phyloP scores from a whole-genome alignment of 2,888 invertebrate species.

The Clanis bilineata region DNA sequence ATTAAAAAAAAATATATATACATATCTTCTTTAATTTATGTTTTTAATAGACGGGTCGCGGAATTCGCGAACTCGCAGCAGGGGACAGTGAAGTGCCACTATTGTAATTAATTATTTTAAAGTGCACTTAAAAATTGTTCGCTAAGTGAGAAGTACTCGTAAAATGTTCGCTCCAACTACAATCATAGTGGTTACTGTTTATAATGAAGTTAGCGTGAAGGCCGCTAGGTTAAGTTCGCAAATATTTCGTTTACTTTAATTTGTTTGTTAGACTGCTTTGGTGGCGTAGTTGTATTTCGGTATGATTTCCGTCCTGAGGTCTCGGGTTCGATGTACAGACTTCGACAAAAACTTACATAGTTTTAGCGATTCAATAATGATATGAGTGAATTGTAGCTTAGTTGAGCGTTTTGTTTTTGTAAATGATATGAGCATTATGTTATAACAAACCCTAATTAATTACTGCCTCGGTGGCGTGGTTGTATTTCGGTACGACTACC shows the following conservation, averaged over 20 bases:
- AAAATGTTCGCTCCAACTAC: slow-evolving; percentile 21
- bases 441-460: too few species aligned
- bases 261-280: not conserved
- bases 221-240: slow-evolving; percentile 46
- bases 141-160: slow-evolving; percentile 22
- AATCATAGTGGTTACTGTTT: slow-evolving; percentile 29
- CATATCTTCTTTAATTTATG: not conserved
- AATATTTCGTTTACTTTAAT: slow-evolving; percentile 40
- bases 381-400: too few species aligned
- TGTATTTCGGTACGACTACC: too few species aligned
- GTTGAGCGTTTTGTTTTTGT: too few species aligned
- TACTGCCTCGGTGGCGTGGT: too few species aligned
- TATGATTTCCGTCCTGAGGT: too few species aligned
- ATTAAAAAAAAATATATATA: not conserved
- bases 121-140: slow-evolving; percentile 21
- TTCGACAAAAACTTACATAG: too few species aligned
- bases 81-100: slow-evolving; percentile 13
- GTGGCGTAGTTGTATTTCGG: not conserved
- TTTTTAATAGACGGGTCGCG: not conserved
- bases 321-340: too few species aligned
- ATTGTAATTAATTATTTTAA: slow-evolving; percentile 25
- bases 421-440: too few species aligned
- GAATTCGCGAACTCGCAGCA: slow-evolving; percentile 1
- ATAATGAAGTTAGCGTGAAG: slow-evolving; percentile 45
- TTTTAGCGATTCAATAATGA: too few species aligned